Evolutionary conservation across 2,113 vertebrate species (phyloP), one percentile per base, ranked within the genome.

Genomic region (Pachyramphus minor): DNA sequence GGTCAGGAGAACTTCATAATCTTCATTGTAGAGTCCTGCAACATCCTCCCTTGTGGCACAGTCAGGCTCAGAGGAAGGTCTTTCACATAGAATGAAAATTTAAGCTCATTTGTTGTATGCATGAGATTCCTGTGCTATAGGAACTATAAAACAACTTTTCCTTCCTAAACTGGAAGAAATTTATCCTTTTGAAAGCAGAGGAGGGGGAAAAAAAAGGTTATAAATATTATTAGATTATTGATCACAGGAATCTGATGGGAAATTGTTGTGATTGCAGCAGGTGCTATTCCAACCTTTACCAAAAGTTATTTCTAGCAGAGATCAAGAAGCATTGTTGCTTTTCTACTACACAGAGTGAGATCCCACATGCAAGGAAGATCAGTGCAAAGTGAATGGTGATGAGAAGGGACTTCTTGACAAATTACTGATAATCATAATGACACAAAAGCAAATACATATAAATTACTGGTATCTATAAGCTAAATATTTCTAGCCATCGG

Each of bases 191-290:
- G 16, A 37, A 85, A 89, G 35, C 20, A 62, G 21, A 21, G 21
- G 20, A 14, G 42, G 14, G 15, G 27, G 5, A 6, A 11, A 8
- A 28, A 13, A 28, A 16, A 24, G 16, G 5, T 0, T 0, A 0
- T 39, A 71, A 66, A 63, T 14, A 21, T 63, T 13, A 56, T 11
- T 56, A n/a, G 18, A 63, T 62, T 74, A 50, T 63, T 45, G n/a
- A 39, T 50, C 31, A 66, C 5, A 55, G 25, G 12, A 62, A 35
- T 37, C 16, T 41, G n/a, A 63, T 12, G 2, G 5, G 28, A 72
- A 53, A 63, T 18, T 42, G 16, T 55, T 69, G 33, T 22, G 19
- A 67, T 12, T 62, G 41, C 41, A 52, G 52, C 12, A 81, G 37
- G 24, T 62, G 28, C 11, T 77, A 82, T 50, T 30, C 25, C 22